Evolutionary conservation across 1,140 invertebrate species (phyloP).

Genomic region (Harlomillsia oculata): DNA sequence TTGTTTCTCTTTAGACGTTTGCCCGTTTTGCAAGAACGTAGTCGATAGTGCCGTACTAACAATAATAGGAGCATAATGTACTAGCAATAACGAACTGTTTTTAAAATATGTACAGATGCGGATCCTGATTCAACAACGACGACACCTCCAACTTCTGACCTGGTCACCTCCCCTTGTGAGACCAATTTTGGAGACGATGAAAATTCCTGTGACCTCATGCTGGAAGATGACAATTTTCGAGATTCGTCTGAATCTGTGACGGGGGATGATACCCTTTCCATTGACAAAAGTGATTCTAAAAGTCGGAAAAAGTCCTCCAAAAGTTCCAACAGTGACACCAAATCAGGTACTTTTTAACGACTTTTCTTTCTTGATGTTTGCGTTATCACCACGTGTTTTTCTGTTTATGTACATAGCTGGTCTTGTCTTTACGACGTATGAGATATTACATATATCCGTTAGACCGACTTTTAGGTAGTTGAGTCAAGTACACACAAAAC

Average conservation of each 20-base stretch:
- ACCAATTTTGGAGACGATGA: conserved; percentile 28
- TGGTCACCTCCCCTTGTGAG: conserved; percentile 33
- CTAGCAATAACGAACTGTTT: not conserved
- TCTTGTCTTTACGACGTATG: too few relatives aligned
- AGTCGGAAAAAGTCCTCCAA: conserved; percentile 34
- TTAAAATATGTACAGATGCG: conserved; percentile 30
- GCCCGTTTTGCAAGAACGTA: too few relatives aligned
- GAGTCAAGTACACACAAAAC: too few relatives aligned
- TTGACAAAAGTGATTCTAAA: conserved; percentile 32
- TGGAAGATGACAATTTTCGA: conserved; percentile 32
- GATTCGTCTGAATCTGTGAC: conserved; percentile 33
- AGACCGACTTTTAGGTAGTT: too few relatives aligned
- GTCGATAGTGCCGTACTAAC: too few relatives aligned
- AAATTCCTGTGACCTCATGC: conserved; percentile 33
- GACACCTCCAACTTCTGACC: conserved; percentile 38
- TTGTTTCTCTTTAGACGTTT: too few relatives aligned
- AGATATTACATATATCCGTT: too few relatives aligned
- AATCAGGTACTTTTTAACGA: too few relatives aligned
- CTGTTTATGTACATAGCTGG: too few relatives aligned
- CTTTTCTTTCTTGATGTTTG: too few relatives aligned
- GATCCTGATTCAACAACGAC: conserved; percentile 41
- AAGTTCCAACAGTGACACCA: conserved; percentile 33
- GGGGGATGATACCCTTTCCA: conserved; percentile 35
- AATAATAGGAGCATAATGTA: not conserved
- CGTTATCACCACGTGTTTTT: too few relatives aligned